Evolutionary conservation across 2,797 vertebrate genomes (phyloP).

Genomic region (Dendrocincla fuliginosa): DNA sequence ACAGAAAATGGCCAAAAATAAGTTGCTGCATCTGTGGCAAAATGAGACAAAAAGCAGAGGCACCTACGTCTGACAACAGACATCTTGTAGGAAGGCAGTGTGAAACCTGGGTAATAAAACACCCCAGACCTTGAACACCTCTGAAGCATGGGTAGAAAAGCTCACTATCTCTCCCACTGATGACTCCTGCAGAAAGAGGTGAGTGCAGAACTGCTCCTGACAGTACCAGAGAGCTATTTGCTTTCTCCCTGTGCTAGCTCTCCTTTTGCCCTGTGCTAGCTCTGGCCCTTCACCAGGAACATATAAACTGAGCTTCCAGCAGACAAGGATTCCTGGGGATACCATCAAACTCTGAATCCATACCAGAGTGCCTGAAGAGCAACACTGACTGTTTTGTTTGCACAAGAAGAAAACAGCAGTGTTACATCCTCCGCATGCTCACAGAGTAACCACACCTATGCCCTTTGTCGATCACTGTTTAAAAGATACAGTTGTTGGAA

Average conservation of each 20-base stretch:
- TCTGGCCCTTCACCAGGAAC: accelerated
- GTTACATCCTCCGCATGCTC: background rate
- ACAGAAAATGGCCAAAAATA: background rate
- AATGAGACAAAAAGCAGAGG: background rate
- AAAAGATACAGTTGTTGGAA: background rate
- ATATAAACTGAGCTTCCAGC: accelerated
- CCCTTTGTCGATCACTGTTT: background rate
- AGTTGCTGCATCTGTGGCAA: background rate
- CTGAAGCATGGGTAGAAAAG: background rate
- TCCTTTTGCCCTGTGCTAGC: too few species aligned
- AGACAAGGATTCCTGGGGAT: background rate
- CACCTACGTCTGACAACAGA: accelerated
- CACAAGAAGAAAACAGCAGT: background rate
- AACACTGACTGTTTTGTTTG: background rate
- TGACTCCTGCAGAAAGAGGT: background rate
- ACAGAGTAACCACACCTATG: background rate
- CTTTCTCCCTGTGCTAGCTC: background rate
- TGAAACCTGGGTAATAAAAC: background rate
- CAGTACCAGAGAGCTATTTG: background rate
- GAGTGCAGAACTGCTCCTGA: background rate
- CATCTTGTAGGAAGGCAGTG: accelerated
- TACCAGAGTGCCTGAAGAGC: background rate
- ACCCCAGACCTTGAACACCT: background rate
- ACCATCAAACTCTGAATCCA: background rate
- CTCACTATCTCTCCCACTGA: accelerated